These are phyloP conservation scores for Sakesphorus luctuosus DNA, from an alignment of 2,113 vertebrate genomes.

Conservation along the genomic window DNA sequence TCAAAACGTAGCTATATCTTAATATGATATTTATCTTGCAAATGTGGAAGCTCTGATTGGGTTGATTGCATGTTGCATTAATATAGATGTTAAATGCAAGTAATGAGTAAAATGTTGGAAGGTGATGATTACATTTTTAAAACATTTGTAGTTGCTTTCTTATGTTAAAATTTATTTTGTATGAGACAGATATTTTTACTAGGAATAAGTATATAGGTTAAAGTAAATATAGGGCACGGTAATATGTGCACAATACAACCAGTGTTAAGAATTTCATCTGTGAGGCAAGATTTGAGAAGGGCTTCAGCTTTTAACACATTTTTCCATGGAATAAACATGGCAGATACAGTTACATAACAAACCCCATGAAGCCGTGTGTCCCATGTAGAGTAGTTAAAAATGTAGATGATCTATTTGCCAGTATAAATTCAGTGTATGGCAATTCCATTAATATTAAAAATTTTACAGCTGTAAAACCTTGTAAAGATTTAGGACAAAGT, in stretches of 20 bases:
- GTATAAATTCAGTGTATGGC: neutral
- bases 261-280: neutral
- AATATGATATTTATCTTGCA: conserved; percentile 28
- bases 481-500: neutral
- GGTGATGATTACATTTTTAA: neutral
- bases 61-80: neutral
- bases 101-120: neutral
- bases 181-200: neutral
- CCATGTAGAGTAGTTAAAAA: neutral
- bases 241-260: neutral
- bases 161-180: neutral
- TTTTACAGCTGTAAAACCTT: neutral
- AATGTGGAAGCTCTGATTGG: neutral
- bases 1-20: neutral
- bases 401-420: neutral
- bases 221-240: neutral
- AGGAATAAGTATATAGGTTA: neutral
- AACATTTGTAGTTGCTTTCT: neutral
- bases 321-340: neutral
- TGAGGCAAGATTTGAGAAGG: neutral
- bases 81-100: neutral
- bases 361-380: neutral
- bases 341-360: neutral
- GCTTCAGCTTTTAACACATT: neutral
- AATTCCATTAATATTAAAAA: neutral